A percentile compares a stretch with the other conserved stretches of the same genome.
Conservation (phyloP, 2,888 invertebrate species). For the Acronicta alni region DNA sequence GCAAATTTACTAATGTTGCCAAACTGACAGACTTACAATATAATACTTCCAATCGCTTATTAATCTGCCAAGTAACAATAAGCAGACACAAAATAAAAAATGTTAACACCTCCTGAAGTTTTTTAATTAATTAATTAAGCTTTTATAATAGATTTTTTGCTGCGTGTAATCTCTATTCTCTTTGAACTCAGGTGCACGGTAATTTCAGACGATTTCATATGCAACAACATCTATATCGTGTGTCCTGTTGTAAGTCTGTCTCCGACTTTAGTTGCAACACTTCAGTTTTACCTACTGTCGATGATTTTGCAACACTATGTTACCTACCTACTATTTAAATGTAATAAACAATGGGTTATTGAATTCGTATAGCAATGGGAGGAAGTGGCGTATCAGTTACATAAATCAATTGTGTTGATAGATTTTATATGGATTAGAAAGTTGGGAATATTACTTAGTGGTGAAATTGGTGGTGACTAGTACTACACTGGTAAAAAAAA, state of each 20-base stretch:
- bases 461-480: too few relatives aligned
- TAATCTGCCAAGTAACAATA: too few relatives aligned
- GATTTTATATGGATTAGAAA: slow-evolving; percentile 11
- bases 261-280: slow-evolving; percentile 35
- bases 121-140: neutral
- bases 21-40: too few relatives aligned
- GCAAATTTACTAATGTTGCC: too few relatives aligned
- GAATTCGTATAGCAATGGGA: slow-evolving; percentile 33
- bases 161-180: too few relatives aligned
- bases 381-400: slow-evolving; percentile 34
- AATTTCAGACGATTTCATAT: too few relatives aligned
- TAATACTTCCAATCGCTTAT: too few relatives aligned
- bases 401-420: slow-evolving; percentile 32
- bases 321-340: slow-evolving; percentile 34
- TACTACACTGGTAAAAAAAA: too few relatives aligned
- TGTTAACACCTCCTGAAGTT: too few relatives aligned
- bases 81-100: too few relatives aligned
- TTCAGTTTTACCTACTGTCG: slow-evolving; percentile 13
- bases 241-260: slow-evolving; percentile 14
- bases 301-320: slow-evolving; percentile 36
- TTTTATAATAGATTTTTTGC: neutral
- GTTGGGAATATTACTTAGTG: neutral
- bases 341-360: slow-evolving; percentile 41
- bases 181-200: too few relatives aligned
- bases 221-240: neutral